Base-by-base conservation (phyloP, 2,888 invertebrate species). In the Drosophila fulvimacula region DNA sequence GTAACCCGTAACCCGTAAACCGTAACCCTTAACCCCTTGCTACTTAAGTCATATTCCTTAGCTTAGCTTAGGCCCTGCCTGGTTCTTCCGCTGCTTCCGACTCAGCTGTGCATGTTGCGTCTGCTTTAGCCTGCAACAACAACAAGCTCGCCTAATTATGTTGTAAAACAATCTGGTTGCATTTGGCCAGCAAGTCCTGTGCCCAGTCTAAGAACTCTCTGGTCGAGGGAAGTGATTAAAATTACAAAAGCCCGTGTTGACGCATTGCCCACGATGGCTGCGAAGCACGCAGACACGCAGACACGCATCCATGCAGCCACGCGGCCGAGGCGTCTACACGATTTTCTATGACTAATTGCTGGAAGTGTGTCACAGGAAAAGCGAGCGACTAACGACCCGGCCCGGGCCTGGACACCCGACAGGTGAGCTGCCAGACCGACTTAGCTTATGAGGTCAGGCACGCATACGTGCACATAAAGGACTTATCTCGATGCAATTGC, bases 341-440 rank as follows among this genome's bases (percentile, higher is more conserved):
- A 83, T 87, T 90, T 82, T 84, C 90, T 79, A 85, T 86, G 89
- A 86, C 90, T 91, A 91, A 91, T 91, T 90, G 91, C 88, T 69
- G 78, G 82, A 90, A 91, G 84, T 91, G 90, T 90, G 90, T 91
- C 90, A 90, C 87, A 82, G 79, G 79, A 78, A 81, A 58, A 49
- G 57, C 63, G 62, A 70, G 73, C 72, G 70, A 73, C 65, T 65
- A 69, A 75, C 66, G 58, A 61, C 49, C 69, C 63, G 46, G 44
- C n/a, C 49, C 21, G 21, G 41, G n/a, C 4, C 17, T 34, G 39
- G 39, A 30, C 48, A 27, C 24, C 42, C 42, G 66, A 53, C 68
- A 63, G 70, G 67, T 73, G 30, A 58, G 53, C 73, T 61, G 56
- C 46, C 63, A 44, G 60, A 49, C 59, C 49, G 58, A 41, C 41